Evolutionary conservation across 2,113 vertebrate species (phyloP).

Genomic region (Melanerpes aurifrons): DNA sequence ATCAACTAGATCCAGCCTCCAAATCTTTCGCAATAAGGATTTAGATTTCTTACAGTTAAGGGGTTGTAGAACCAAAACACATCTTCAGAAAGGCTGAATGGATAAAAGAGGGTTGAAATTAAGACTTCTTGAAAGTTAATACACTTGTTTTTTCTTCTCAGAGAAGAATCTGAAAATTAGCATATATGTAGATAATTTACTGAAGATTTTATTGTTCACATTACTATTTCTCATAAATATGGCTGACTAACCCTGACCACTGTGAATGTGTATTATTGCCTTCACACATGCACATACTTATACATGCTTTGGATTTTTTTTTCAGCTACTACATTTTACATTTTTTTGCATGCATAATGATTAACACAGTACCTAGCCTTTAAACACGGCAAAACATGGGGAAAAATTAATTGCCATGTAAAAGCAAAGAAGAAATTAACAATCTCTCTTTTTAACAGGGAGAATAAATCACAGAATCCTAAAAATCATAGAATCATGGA

Average conservation of each 20-base stretch:
- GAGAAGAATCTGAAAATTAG: neutral
- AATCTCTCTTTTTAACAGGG: neutral
- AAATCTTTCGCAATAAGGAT: neutral
- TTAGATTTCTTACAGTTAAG: neutral
- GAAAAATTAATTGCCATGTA: neutral
- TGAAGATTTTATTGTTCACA: neutral
- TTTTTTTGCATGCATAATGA: neutral
- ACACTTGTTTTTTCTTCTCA: neutral
- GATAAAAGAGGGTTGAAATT: neutral
- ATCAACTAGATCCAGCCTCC: too few relatives aligned
- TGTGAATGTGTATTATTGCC: rapidly evolving
- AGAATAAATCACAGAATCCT: neutral
- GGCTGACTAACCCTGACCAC: neutral
- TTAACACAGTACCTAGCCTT: neutral
- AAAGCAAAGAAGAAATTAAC: neutral
- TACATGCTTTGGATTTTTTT: neutral
- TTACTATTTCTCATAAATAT: neutral
- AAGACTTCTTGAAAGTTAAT: neutral
- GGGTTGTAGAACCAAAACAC: neutral
- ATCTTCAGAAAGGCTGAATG: neutral
- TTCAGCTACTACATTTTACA: neutral
- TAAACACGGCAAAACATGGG: neutral
- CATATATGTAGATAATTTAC: rapidly evolving
- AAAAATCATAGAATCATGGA: neutral
- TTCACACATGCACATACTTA: neutral